Conservation (phyloP, 2,888 invertebrate species). For the Drosophila kambysellisi region DNA sequence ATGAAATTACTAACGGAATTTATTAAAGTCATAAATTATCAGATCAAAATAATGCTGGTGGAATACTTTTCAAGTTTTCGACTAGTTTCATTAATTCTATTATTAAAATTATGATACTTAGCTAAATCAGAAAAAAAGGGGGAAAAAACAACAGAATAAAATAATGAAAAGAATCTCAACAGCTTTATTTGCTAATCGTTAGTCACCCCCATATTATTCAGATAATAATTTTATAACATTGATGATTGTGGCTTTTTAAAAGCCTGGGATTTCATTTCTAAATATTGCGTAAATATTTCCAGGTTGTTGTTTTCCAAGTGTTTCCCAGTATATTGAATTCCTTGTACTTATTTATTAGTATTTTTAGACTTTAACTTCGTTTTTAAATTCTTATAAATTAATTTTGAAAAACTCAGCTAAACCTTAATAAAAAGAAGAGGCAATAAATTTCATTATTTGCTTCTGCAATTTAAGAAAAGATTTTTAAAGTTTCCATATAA, state of each 20-base stretch:
- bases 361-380: too few species aligned
- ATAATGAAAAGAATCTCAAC: background rate
- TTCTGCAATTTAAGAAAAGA: background rate
- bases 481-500: background rate
- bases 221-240: background rate
- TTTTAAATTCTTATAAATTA: background rate
- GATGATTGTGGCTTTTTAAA: background rate
- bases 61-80: background rate
- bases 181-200: background rate
- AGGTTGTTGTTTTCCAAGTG: background rate
- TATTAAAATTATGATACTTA: background rate
- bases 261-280: background rate
- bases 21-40: background rate
- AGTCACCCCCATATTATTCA: background rate
- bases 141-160: background rate
- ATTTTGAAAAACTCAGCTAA: background rate
- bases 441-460: background rate
- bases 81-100: background rate
- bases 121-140: background rate
- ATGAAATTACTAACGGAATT: background rate
- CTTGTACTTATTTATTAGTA: background rate
- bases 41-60: background rate
- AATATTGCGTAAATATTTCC: background rate
- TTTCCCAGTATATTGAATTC: background rate
- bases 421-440: background rate